Conservation (phyloP, 2,797 vertebrate genomes). For the Heliangelus exortis region DNA sequence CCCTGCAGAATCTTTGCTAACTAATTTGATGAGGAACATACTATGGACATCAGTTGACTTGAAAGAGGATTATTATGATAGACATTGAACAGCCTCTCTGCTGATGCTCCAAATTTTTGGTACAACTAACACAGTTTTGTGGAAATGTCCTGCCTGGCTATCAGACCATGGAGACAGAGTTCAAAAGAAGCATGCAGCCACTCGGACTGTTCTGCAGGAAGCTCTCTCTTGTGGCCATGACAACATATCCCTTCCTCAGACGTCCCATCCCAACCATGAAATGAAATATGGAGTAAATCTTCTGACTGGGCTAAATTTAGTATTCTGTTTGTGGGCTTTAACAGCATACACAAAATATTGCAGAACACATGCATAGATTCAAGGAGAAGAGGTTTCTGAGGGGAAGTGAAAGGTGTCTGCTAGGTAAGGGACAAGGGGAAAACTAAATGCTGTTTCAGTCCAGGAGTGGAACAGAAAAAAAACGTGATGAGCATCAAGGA, state of each 20-base stretch:
- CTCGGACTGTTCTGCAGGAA: neutral
- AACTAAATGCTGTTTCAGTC: neutral
- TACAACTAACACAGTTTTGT: neutral
- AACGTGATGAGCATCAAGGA: neutral
- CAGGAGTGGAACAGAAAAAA: constrained; percentile 10
- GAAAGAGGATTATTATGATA: neutral
- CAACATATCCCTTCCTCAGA: neutral
- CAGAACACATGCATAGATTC: neutral
- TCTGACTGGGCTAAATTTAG: neutral
- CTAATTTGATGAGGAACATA: neutral
- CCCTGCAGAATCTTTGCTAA: neutral
- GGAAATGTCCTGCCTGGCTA: neutral
- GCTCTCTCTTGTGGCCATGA: neutral
- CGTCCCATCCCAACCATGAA: neutral
- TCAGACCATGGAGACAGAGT: rapidly evolving
- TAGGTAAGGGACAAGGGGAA: neutral
- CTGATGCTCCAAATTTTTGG: neutral
- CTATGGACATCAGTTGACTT: neutral
- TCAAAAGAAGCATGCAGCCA: neutral
- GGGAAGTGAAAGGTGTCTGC: neutral
- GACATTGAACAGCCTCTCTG: neutral
- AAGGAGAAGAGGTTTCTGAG: neutral
- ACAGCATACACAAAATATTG: neutral
- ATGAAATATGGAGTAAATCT: neutral
- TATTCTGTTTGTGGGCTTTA: neutral